A percentile compares a stretch with the other conserved stretches of the same genome.
phyloP scores from a whole-genome alignment of 2,797 vertebrate species.

The Glossophaga mutica region DNA sequence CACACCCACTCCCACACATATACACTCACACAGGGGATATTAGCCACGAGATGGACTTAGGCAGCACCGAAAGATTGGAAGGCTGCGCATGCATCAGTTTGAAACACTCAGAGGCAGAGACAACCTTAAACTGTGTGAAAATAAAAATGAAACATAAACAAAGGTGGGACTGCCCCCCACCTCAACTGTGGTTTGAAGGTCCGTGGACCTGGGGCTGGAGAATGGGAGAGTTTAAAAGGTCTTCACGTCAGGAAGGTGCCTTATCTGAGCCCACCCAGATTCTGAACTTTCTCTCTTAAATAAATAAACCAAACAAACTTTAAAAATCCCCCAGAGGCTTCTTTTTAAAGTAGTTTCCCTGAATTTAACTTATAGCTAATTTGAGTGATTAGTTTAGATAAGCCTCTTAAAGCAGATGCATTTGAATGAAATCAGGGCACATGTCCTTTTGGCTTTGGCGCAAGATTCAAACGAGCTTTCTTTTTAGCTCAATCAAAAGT shows the following conservation, averaged over 20 bases:
- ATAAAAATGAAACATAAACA: constrained; percentile 70
- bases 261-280: constrained; percentile 74
- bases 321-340: constrained; percentile 51
- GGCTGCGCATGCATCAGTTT: not conserved
- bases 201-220: not conserved
- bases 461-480: constrained; percentile 80
- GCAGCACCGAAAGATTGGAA: not conserved
- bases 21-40: not conserved
- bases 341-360: constrained; percentile 79
- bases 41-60: constrained; percentile 21
- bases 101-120: not conserved
- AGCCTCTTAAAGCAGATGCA: constrained; percentile 85
- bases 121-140: not conserved
- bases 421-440: constrained; percentile 85
- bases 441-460: constrained; percentile 80
- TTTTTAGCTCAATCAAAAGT: constrained; percentile 79
- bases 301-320: constrained; percentile 64
- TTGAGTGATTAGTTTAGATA: constrained; percentile 87
- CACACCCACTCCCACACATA: not conserved
- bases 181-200: constrained; percentile 50
- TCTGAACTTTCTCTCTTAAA: constrained; percentile 76
- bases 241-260: not conserved
- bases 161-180: constrained; percentile 39
- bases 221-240: constrained; percentile 22
- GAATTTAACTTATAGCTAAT: constrained; percentile 86